Base-by-base conservation (phyloP, 2,113 vertebrate genomes). In the Megaleporinus macrocephalus region DNA sequence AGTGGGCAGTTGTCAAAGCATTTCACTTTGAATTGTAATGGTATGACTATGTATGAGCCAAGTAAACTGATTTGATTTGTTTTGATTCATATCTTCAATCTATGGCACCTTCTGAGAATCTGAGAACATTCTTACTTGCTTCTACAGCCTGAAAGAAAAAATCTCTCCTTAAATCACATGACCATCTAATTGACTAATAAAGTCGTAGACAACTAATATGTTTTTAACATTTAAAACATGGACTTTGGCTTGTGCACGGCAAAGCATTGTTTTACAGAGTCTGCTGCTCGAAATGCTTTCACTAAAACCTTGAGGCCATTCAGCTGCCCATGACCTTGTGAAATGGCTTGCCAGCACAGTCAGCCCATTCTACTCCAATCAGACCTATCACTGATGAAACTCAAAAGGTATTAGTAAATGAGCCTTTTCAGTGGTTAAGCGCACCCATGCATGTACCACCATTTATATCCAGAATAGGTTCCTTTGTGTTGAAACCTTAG, bases 281-380 rank as follows among this genome's bases (percentile, higher is more conserved):
- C 22, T 22, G 16, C 30, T 68, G 22, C 30, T 33, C 22, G 65
- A 68, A 36, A 33, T 22, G 29, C 20, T 68, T 68, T 68, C 18
- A 68, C 20, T 36, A 22, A 44, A 70, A 44, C 33, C 66, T 70
- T 36, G 22, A 13, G 36, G 33, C 66, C 11, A 65, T n/a, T 41
- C 66, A 70, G 33, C 20, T 70, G 66, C 33, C 66, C 66, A 14
- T 70, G 36, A 70, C 66, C 66, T 70, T 18, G 41, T 70, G 22
- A 70, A 70, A 70, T 44, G 24, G 22, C 41, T 70, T 70, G 66
- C 10, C 33, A 70, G 36, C 10, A 15, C 36, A 41, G 36, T 61
- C 57, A 26, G 26, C 33, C 33, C 36, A 44, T 70, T 70, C 33
- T 70, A 14, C 33, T n/a, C 3, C 36, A 13, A 14, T 70, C 33